A percentile compares a stretch with the other conserved stretches of the same genome.
Evolutionary conservation across 2,797 vertebrate genomes (phyloP).

Genomic region (Agapornis canus): DNA sequence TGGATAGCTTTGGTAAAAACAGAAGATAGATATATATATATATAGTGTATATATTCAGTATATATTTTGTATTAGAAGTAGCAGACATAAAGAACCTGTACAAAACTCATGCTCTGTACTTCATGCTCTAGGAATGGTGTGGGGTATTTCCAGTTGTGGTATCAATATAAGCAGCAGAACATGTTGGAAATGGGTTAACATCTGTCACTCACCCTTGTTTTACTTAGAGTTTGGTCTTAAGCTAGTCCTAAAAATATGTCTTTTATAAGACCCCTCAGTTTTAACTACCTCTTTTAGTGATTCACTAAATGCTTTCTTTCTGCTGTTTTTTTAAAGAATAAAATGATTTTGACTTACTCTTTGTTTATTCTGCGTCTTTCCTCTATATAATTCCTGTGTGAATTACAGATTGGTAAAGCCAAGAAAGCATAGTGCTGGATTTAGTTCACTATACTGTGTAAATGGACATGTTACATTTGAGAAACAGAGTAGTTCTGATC

Average conservation of each 20-base stretch:
- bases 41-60: not conserved
- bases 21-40: not conserved
- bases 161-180: not conserved
- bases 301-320: not conserved
- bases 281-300: not conserved
- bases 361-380: constrained; percentile 6
- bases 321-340: not conserved
- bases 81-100: not conserved
- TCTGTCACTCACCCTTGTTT: constrained; percentile 33
- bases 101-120: not conserved
- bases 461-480: not conserved
- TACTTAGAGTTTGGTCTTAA: constrained; percentile 7
- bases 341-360: not conserved
- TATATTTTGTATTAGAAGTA: not conserved
- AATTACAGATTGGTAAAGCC: not conserved
- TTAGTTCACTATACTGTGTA: not conserved
- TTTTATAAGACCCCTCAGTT: constrained; percentile 7
- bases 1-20: not conserved
- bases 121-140: not conserved
- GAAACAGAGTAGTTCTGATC: not conserved
- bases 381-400: not conserved
- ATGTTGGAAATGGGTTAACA: constrained; percentile 9
- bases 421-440: not conserved
- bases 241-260: constrained; percentile 15
- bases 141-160: constrained; percentile 22